phyloP scores from a whole-genome alignment of 2,113 vertebrate species.

The Oryzias javanicus region DNA sequence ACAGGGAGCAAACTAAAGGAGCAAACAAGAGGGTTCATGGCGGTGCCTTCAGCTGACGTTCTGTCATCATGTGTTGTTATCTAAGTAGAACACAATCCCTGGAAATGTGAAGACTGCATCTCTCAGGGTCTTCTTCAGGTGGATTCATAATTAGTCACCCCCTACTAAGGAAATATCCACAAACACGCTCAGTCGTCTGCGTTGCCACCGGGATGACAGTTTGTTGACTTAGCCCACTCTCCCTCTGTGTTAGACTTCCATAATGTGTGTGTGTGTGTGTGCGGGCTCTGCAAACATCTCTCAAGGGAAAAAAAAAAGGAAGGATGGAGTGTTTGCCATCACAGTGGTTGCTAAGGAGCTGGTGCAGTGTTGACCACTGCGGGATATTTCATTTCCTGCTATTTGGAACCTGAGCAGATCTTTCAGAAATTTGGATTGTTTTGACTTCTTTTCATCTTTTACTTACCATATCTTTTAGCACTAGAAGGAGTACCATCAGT shows the following conservation, averaged over 20 bases:
- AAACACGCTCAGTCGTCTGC: conserved; percentile 7
- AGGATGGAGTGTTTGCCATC: conserved; percentile 2
- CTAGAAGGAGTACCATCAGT: too few relatives aligned
- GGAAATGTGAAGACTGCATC: conserved; percentile 38
- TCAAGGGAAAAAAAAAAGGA: background rate
- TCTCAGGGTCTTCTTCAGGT: conserved; percentile 18
- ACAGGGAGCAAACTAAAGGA: conserved; percentile 17
- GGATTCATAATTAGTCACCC: conserved; percentile 48
- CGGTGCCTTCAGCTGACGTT: conserved; percentile 23
- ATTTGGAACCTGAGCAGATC: conserved; percentile 20
- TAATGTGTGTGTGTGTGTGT: background rate
- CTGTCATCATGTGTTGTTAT: conserved; percentile 44
- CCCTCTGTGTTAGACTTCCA: conserved; percentile 1
- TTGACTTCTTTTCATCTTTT: too few relatives aligned
- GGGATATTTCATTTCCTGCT: conserved; percentile 31
- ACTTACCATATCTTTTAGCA: too few relatives aligned
- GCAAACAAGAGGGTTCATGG: conserved; percentile 40
- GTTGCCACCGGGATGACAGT: conserved; percentile 28
- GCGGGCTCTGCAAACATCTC: background rate
- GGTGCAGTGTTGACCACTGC: conserved; percentile 21
- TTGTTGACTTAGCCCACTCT: conserved; percentile 22
- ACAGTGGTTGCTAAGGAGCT: conserved; percentile 22
- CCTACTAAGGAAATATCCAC: conserved; percentile 20
- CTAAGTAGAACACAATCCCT: conserved; percentile 39
- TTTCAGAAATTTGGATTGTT: too few relatives aligned